phyloP scores from a whole-genome alignment of 2,113 vertebrate genomes.

The Nycticorax nycticorax region DNA sequence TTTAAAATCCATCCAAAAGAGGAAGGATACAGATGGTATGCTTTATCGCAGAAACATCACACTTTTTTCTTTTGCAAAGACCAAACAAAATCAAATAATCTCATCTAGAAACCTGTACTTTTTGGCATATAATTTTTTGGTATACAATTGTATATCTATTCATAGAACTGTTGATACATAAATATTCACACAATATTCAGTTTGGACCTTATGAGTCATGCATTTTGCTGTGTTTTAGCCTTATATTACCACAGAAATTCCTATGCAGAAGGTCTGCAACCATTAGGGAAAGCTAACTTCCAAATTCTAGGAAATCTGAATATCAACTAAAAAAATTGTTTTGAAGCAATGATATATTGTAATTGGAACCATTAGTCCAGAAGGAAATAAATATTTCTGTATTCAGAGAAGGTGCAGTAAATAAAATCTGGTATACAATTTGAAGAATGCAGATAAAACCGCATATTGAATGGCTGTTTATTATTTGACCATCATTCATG shows the following conservation, averaged over 20 bases:
- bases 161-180: neutral
- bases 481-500: neutral
- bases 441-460: neutral
- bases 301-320: neutral
- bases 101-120: neutral
- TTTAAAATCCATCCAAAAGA: neutral
- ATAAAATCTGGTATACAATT: neutral
- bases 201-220: neutral
- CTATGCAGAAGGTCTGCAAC: neutral
- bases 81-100: neutral
- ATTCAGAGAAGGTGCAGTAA: constrained; percentile 7
- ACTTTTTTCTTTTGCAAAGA: neutral
- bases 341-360: neutral
- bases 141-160: neutral
- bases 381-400: neutral
- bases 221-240: neutral
- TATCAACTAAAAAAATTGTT: neutral
- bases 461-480: neutral
- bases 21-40: neutral
- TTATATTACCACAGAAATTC: neutral
- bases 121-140: neutral
- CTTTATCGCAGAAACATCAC: neutral
- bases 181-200: neutral
- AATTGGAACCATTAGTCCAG: neutral
- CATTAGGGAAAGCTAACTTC: neutral